Evolutionary conservation across 1,140 invertebrate species (phyloP).

Genomic region (Phenacoccus solenopsis): DNA sequence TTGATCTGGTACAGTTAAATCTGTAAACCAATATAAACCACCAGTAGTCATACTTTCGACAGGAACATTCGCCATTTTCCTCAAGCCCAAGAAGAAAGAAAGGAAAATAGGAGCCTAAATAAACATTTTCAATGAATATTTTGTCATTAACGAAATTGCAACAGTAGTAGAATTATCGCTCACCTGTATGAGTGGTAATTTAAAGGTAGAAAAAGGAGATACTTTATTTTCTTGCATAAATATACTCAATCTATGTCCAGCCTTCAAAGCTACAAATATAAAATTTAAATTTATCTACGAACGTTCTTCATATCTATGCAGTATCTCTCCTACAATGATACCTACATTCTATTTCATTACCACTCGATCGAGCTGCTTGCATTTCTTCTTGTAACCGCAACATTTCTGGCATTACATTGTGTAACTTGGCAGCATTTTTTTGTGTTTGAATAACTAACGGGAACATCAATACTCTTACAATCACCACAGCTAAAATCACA

Average conservation of each 20-base stretch:
- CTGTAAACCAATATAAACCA: constrained; percentile 85
- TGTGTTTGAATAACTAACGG: constrained; percentile 70
- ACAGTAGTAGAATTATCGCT: constrained; percentile 20
- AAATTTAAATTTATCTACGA: no score
- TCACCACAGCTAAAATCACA: constrained; percentile 62
- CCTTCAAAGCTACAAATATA: constrained; percentile 43
- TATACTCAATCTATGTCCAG: constrained; percentile 55
- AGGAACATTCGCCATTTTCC: constrained; percentile 71
- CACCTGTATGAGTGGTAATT: constrained; percentile 71
- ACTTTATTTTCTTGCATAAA: constrained; percentile 71
- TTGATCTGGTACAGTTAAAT: constrained; percentile 83
- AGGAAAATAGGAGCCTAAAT: constrained; percentile 72
- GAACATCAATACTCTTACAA: constrained; percentile 59
- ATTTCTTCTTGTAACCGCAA: constrained; percentile 66
- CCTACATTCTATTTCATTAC: constrained; percentile 63
- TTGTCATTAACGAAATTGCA: background rate
- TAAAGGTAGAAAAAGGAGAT: constrained; percentile 64
- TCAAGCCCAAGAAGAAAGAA: constrained; percentile 75
- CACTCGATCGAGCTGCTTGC: constrained; percentile 62
- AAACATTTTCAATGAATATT: constrained; percentile 25
- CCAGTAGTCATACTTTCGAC: constrained; percentile 76
- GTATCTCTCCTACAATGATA: constrained; percentile 2
- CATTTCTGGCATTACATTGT: constrained; percentile 68
- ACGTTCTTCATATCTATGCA: no score
- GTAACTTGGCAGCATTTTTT: constrained; percentile 60